Conservation (phyloP, 2,888 invertebrate genomes). For the Drepanosiphum platanoidis region DNA sequence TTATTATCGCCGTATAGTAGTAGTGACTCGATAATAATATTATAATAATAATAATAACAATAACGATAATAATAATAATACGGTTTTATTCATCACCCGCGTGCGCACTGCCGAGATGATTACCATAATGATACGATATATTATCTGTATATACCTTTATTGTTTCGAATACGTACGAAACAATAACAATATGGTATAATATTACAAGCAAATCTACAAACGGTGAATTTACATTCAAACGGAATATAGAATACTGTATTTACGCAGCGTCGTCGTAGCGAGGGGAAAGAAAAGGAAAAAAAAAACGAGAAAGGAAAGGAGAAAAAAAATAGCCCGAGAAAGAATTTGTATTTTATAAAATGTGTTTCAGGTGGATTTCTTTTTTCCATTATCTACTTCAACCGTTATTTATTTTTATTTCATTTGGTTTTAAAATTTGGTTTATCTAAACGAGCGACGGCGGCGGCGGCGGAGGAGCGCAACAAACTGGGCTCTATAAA, state of each 20-base stretch:
- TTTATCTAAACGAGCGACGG: not conserved
- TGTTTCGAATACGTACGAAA: not conserved
- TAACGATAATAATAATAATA: too few species aligned
- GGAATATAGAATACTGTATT: not conserved
- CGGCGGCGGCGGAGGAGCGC: not conserved
- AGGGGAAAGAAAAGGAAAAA: not conserved
- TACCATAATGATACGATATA: too few species aligned
- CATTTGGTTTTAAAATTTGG: constrained; percentile 46
- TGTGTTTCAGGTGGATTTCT: constrained; percentile 1
- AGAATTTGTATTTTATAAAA: not conserved
- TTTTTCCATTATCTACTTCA: constrained; percentile 37
- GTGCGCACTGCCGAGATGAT: too few species aligned
- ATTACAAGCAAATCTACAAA: not conserved
- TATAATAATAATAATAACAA: too few species aligned
- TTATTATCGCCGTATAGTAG: too few species aligned
- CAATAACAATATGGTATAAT: not conserved
- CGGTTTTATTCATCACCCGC: too few species aligned
- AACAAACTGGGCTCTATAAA: constrained; percentile 4
- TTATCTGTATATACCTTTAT: too few species aligned
- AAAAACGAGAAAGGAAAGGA: not conserved
- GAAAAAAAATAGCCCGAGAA: not conserved
- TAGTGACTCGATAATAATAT: too few species aligned
- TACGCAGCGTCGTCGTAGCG: not conserved
- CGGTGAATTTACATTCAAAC: not conserved
- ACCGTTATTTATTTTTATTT: constrained; percentile 31